Conservation (phyloP, 2,888 invertebrate genomes). For the Quadroppia sp. region DNA sequence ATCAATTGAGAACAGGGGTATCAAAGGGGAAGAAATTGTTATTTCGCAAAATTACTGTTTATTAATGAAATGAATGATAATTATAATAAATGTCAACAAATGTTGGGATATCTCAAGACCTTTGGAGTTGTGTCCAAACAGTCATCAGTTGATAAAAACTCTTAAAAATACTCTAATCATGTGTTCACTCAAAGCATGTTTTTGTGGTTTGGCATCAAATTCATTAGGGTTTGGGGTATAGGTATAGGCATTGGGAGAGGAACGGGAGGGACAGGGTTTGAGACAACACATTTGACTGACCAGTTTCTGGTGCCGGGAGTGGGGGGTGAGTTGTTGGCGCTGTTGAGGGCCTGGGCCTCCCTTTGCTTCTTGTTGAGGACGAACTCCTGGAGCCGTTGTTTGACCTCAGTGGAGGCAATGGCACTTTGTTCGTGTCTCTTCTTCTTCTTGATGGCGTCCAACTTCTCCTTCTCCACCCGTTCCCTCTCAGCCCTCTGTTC, state of each 20-base stretch:
- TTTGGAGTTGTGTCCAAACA: no score
- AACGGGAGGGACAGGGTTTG: conserved; percentile 5
- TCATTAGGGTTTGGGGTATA: no score
- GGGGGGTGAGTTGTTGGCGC: conserved; percentile 58
- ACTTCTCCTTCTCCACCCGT: conserved; percentile 68
- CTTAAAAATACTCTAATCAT: no score
- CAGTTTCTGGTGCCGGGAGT: conserved; percentile 48
- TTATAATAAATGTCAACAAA: no score
- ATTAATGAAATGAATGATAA: no score
- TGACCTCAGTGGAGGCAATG: conserved; percentile 91
- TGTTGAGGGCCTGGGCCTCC: conserved; percentile 60
- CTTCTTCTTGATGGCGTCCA: conserved; percentile 82
- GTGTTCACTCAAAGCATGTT: no score
- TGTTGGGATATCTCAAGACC: no score
- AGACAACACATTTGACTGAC: conserved; percentile 48
- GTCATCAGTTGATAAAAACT: no score
- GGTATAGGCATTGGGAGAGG: no score
- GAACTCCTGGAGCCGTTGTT: conserved; percentile 80
- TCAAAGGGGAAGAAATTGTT: no score
- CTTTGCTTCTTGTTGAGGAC: conserved; percentile 69
- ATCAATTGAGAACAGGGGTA: conserved; percentile 58
- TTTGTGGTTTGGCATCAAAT: no score
- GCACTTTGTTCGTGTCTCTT: conserved; percentile 94
- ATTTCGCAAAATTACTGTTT: no score
- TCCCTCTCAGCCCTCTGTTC: conserved; percentile 19